These are phyloP conservation scores for Ivindomyrus marchei DNA, from an alignment of 2,113 vertebrate species.

Conservation along the genomic window DNA sequence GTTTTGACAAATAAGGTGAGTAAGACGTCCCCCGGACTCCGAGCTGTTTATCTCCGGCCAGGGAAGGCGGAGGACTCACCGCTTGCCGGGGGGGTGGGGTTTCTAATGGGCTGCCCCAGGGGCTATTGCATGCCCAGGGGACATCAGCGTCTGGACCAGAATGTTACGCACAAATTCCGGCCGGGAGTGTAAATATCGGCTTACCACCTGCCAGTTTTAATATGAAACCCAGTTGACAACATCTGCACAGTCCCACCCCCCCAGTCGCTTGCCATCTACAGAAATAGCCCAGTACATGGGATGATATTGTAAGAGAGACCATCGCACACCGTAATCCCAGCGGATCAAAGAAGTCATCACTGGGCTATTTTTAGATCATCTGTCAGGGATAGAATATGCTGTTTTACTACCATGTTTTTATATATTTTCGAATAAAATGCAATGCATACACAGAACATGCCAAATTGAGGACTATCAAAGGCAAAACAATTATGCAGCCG, in stretches of 20 bases:
- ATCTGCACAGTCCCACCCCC: not conserved
- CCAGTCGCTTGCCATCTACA: not conserved
- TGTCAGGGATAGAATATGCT: not conserved
- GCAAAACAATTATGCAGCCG: not conserved
- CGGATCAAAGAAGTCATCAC: not conserved
- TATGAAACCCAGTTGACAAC: conserved; percentile 9
- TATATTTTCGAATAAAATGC: not conserved
- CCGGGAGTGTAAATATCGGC: not conserved
- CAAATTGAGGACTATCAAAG: not conserved
- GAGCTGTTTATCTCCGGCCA: not conserved
- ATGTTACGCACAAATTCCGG: not conserved
- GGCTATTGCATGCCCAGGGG: not conserved
- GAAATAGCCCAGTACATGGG: not conserved
- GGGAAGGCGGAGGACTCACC: not conserved
- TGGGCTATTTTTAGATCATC: not conserved
- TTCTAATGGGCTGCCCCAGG: not conserved
- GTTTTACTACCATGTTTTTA: not conserved
- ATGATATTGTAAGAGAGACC: not conserved
- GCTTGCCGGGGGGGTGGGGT: not conserved
- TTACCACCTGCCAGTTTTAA: conserved; percentile 3
- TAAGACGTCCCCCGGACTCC: not conserved
- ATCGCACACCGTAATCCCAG: not conserved
- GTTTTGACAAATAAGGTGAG: not conserved
- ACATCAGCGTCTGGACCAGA: not conserved
- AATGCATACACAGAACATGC: not conserved